phyloP scores from a whole-genome alignment of 2,888 invertebrate species.

The Tipula lateralis region DNA sequence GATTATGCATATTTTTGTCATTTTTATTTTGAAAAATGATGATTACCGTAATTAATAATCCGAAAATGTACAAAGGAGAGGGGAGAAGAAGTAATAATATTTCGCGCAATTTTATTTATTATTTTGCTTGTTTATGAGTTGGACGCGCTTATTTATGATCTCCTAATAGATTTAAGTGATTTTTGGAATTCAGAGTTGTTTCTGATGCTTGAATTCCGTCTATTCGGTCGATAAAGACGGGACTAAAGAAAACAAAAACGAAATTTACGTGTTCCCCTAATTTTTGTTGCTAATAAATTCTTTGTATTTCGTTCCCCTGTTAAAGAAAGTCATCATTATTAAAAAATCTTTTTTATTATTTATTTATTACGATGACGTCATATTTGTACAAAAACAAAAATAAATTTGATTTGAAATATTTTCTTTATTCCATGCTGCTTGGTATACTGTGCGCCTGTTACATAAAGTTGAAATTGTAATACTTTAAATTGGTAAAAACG shows the following conservation, averaged over 20 bases:
- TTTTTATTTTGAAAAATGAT: slow-evolving; percentile 11
- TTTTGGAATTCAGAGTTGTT: slow-evolving; percentile 4
- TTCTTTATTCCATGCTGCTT: background rate
- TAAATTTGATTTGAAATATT: background rate
- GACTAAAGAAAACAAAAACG: background rate
- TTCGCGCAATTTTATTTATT: background rate
- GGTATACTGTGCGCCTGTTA: background rate
- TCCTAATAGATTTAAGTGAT: background rate
- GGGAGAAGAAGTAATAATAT: background rate
- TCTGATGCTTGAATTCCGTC: background rate
- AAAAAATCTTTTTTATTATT: background rate
- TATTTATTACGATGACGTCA: background rate
- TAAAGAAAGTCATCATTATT: background rate
- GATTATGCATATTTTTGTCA: slow-evolving; percentile 24
- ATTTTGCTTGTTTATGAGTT: background rate
- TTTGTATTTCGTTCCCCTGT: background rate
- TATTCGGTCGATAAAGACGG: background rate
- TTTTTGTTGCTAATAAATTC: background rate
- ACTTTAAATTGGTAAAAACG: background rate
- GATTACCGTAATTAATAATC: background rate
- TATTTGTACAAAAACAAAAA: background rate
- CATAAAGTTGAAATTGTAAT: slow-evolving; percentile 14
- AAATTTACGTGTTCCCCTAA: background rate
- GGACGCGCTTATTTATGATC: background rate
- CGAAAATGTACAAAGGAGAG: background rate